Evolutionary conservation across 30 jellyfish, hydroid and myxozoan genomes (phyloP), one percentile per base, ranked within the genome.

Genomic region (Nemopilema nomurai): DNA sequence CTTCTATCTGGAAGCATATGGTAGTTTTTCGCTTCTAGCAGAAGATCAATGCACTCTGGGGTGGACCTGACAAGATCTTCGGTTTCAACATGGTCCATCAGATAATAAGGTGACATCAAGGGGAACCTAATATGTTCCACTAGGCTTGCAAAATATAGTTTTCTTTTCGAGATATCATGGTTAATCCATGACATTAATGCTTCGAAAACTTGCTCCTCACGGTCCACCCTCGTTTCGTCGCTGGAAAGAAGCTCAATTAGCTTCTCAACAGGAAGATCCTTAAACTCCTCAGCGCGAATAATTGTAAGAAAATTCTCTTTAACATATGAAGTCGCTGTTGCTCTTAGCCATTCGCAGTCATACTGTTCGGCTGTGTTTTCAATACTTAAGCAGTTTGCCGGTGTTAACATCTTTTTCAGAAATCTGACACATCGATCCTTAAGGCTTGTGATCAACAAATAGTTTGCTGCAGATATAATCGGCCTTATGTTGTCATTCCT

Each of bases 1-100:
- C 99, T 74, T 62, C 99, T 74, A 71, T 94, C 99, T 8, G 99
- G 99, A 30, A 94, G 81, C 99, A 94, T 94, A 53, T 94, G 99
- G 68, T 94, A 94, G 79, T 94, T 94, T 87, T 94, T 94, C 18
- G 99, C 99, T 81, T 94, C 99, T 52, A 94, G 87, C 20, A 94
- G 95, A 1, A 94, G 91, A 20, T 96, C 87, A 21, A 94, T 82
- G 68, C 99, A 94, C 50, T 94, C 97, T 17, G 99, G 99, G 16
- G 99, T 94, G 20, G 90, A 76, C 28, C 97, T 53, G 30, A 94
- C 99, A 25, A 94, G 88, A 20, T 89, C 97, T 31, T 87, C 99
- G 16, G 96, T 84, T 76, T 94, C 99, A 8, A 94, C 99, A 86
- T 94, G 99, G 79, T 94, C 99, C 99, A 94, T 94, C 68, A 94